Percentiles rank a stretch among this genome's conserved stretches.
Conservation (phyloP, 64 coral and sea anemone genomes). For the Montipora foliosa region DNA sequence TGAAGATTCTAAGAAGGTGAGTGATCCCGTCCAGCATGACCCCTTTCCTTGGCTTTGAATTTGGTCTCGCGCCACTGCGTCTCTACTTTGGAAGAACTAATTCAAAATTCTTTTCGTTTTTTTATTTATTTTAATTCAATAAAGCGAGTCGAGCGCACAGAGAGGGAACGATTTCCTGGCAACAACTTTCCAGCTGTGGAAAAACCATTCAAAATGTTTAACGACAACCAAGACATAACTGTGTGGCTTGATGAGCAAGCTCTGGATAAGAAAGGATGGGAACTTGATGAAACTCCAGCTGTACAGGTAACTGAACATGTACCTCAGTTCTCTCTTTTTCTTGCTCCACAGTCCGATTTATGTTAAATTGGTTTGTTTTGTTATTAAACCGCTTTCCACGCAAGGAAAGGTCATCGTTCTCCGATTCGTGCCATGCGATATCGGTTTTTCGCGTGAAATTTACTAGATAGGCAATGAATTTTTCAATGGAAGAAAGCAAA, state of each 20-base stretch:
- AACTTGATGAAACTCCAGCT: neutral
- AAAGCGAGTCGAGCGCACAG: neutral
- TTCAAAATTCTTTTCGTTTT: neutral
- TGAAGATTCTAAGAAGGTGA: constrained; percentile 29
- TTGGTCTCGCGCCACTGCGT: too few relatives aligned
- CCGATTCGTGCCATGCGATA: too few relatives aligned
- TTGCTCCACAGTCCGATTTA: too few relatives aligned
- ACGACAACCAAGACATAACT: neutral
- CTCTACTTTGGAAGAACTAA: too few relatives aligned
- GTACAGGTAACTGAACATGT: neutral
- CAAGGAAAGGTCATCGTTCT: too few relatives aligned
- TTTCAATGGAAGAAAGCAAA: too few relatives aligned
- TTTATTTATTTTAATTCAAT: neutral
- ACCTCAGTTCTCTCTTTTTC: too few relatives aligned
- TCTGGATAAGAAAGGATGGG: neutral
- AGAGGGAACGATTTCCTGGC: neutral
- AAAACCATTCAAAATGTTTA: constrained; percentile 1
- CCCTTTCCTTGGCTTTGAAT: neutral
- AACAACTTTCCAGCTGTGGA: neutral
- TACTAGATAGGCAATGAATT: too few relatives aligned
- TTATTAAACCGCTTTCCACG: too few relatives aligned
- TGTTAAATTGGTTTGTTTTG: too few relatives aligned
- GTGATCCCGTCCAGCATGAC: neutral
- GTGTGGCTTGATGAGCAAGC: neutral
- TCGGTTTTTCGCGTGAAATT: too few relatives aligned